Base-by-base conservation (phyloP, 1,140 invertebrate species). In the Drusus annulatus region DNA sequence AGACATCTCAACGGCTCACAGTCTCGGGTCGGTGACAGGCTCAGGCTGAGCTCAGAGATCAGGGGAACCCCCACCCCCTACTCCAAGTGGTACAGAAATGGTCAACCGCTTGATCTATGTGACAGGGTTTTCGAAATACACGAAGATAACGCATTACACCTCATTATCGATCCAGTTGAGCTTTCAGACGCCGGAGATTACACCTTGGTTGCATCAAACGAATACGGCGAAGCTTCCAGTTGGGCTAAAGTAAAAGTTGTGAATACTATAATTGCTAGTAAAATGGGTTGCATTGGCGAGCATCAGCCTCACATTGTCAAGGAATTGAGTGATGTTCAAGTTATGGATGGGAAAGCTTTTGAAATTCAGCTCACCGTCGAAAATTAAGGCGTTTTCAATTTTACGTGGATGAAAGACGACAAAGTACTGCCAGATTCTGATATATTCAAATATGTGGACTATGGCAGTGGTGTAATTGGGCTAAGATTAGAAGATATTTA, bases 361-460 rank as follows among this genome's bases (percentile, higher is more conserved):
- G 92, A 93, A 85, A 86, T 93, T 17, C 87, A 88, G 51, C 89
- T 91, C 25, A 85, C 85, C 79, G 81, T 93, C 3, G 84, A 89
- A 71, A 90, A 91, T 90, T 84, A 80, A 31, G 89, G 91, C 75
- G 93, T 94, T 10, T 92, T 94, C 71, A 91, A 91, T 23, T 91
- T 95, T 13, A 85, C 91, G 31, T 97, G 95, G 95, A 90, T 92
- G 36, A 93, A 93, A 84, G 92, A 95, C 84, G 92, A 91, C 23
- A 91, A 92, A 81, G 90, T 93, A 58, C 86, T 97, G 23, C 89
- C 90, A n/a, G 91, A 95, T 84, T 92, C 91, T 81, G 90, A 91
- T n/a, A 92, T 93, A 84, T 91, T 90, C 85, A 90, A 88, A 60
- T 93, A 94, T 84, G 87, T 93, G 36, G 89, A 92, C 82, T 91